Percentiles rank a stretch among this genome's conserved stretches.
Conservation (phyloP, 2,797 vertebrate genomes). For the Gobionotothen gibberifrons region DNA sequence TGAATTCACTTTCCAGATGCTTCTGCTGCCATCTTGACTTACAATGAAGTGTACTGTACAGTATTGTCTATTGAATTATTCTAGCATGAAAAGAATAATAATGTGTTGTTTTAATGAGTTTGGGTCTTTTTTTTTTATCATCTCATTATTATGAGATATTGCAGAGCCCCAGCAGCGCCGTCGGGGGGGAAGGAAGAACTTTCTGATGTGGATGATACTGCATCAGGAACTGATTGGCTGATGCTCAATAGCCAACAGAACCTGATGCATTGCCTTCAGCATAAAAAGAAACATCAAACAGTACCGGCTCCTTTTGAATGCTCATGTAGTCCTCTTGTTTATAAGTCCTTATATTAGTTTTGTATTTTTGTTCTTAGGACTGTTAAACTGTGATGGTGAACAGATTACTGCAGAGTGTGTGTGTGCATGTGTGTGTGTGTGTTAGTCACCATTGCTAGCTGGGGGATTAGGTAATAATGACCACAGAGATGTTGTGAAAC, state of each 20-base stretch:
- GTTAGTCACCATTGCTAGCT: constrained; percentile 38
- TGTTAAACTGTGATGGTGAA: constrained; percentile 25
- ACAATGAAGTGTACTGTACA: constrained; percentile 77
- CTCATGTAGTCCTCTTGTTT: not conserved
- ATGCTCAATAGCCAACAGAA: constrained; percentile 92
- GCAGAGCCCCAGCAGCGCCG: constrained; percentile 23
- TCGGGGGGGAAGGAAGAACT: constrained; percentile 61
- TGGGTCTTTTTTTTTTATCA: constrained; percentile 39
- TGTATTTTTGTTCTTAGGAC: not conserved
- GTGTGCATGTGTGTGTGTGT: constrained; percentile 6
- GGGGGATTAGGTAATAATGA: constrained; percentile 53
- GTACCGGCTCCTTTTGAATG: constrained; percentile 6
- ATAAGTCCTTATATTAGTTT: not conserved
- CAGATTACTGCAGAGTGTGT: not conserved
- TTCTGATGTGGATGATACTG: constrained; percentile 99
- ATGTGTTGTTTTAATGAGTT: constrained; percentile 50
- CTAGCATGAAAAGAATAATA: constrained; percentile 68
- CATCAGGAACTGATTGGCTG: constrained; percentile 99
- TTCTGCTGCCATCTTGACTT: constrained; percentile 80
- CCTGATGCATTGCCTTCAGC: constrained; percentile 99
- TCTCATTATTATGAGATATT: constrained; percentile 18
- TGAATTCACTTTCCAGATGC: constrained; percentile 82
- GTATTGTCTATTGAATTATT: constrained; percentile 65
- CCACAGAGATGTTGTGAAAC: constrained; percentile 51
- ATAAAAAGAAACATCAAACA: constrained; percentile 80